Evolutionary conservation across 2,888 invertebrate species (phyloP).

Genomic region (Nipponacmea schrenckii): DNA sequence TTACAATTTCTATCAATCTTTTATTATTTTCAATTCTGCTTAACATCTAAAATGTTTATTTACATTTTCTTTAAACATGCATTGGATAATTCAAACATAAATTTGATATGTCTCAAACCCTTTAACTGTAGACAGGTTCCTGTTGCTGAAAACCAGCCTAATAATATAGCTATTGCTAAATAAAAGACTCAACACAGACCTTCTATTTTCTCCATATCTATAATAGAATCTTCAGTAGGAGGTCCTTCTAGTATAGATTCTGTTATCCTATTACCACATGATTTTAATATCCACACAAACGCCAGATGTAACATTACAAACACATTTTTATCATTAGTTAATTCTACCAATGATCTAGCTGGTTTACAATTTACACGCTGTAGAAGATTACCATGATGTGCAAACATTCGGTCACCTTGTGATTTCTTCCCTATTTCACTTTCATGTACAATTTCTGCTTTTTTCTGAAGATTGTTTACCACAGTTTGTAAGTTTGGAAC

Average conservation of each 20-base stretch:
- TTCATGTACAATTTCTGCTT: constrained; percentile 48
- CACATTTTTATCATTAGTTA: constrained; percentile 68
- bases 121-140: too few species aligned
- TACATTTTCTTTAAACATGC: too few species aligned
- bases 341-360: constrained; percentile 65
- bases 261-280: constrained; percentile 66
- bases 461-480: constrained; percentile 77
- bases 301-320: constrained; percentile 67
- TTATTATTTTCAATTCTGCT: too few species aligned
- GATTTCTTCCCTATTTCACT: constrained; percentile 58
- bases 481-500: constrained; percentile 74
- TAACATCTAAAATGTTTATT: too few species aligned
- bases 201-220: constrained; percentile 69
- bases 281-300: constrained; percentile 69
- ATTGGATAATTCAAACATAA: too few species aligned
- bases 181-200: constrained; percentile 39
- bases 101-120: too few species aligned
- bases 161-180: too few species aligned
- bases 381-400: constrained; percentile 61
- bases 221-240: constrained; percentile 68
- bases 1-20: too few species aligned
- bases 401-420: constrained; percentile 71
- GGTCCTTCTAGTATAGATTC: constrained; percentile 69
- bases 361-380: constrained; percentile 65
- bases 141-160: too few species aligned